Percentiles rank a stretch among this genome's conserved stretches.
Conservation (phyloP, 2,888 invertebrate species). For the Monopis laevigella region DNA sequence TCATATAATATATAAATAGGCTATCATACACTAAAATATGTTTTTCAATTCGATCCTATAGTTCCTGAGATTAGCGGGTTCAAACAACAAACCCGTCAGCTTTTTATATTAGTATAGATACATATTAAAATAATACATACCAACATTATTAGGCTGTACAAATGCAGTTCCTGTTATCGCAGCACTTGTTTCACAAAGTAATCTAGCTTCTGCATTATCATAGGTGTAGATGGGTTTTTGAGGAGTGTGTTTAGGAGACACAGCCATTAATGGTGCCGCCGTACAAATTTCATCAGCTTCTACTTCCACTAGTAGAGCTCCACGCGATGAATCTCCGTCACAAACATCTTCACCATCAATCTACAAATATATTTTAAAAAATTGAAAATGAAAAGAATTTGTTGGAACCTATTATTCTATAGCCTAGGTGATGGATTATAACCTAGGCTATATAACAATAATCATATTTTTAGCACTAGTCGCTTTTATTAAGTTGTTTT, state of each 20-base stretch:
- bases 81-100: no score
- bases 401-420: no score
- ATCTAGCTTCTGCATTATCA: conserved; percentile 67
- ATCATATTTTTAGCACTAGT: no score
- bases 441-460: no score
- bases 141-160: conserved; percentile 44
- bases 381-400: no score
- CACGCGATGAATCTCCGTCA: conserved; percentile 65
- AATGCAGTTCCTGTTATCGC: conserved; percentile 56
- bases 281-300: conserved; percentile 84
- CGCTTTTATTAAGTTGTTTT: no score
- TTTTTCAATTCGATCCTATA: background rate
- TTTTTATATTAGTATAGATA: background rate
- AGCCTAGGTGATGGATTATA: no score
- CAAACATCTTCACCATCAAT: conserved; percentile 42
- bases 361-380: conserved; percentile 27
- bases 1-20: no score
- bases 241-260: conserved; percentile 68
- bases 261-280: conserved; percentile 75
- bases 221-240: conserved; percentile 80
- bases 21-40: no score
- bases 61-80: background rate
- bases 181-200: conserved; percentile 49
- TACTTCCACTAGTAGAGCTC: conserved; percentile 82
- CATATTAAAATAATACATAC: conserved; percentile 24